phyloP scores from a whole-genome alignment of 2,113 vertebrate genomes.

The Oophaga pumilio region DNA sequence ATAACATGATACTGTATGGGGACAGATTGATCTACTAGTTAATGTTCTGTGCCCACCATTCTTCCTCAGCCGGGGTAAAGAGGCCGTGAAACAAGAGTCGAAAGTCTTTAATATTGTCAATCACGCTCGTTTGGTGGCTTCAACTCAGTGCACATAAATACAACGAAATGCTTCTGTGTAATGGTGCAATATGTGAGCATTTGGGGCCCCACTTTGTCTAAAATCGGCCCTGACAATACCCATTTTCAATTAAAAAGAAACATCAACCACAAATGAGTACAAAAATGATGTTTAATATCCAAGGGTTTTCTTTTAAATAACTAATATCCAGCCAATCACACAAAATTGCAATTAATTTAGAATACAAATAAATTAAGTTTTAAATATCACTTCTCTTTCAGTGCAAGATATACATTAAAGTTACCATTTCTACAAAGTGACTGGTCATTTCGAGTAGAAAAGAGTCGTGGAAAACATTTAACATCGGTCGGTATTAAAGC shows the following conservation, averaged over 20 bases:
- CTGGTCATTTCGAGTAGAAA: slow-evolving; percentile 61
- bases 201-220: no score
- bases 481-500: slow-evolving; percentile 56
- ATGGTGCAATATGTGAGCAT: no score
- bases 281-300: slow-evolving; percentile 64
- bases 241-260: not conserved
- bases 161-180: no score
- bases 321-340: slow-evolving; percentile 68
- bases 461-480: slow-evolving; percentile 59
- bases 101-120: no score
- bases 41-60: no score
- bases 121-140: no score
- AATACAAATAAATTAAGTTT: slow-evolving; percentile 83
- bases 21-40: no score
- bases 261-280: slow-evolving; percentile 37
- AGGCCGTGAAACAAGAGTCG: no score
- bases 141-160: no score
- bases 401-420: slow-evolving; percentile 81
- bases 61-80: no score
- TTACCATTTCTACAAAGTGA: slow-evolving; percentile 66
- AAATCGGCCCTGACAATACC: not conserved
- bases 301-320: slow-evolving; percentile 66
- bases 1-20: no score
- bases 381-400: slow-evolving; percentile 79
- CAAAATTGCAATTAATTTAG: slow-evolving; percentile 80